These are phyloP conservation scores for Cecidostiba fungosa DNA, from an alignment of 2,888 invertebrate genomes.

Conservation along the genomic window DNA sequence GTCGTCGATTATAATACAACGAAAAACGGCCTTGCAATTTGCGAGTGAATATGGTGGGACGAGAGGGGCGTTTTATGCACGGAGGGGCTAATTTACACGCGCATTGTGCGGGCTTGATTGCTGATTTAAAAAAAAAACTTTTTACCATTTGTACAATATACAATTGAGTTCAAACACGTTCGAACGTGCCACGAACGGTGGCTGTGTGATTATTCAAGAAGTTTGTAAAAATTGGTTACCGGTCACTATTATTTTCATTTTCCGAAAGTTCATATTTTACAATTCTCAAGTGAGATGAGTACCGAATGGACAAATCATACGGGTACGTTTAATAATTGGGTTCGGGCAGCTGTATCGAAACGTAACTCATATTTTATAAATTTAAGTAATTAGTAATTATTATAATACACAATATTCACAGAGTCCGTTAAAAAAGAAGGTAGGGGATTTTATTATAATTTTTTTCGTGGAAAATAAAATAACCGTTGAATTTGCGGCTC, in stretches of 20 bases:
- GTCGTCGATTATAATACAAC: slow-evolving; percentile 63
- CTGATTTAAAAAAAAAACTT: slow-evolving; percentile 68
- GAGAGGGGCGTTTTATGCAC: slow-evolving; percentile 65
- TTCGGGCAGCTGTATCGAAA: slow-evolving; percentile 74
- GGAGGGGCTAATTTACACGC: slow-evolving; percentile 67
- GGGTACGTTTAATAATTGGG: slow-evolving; percentile 58
- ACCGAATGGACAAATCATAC: slow-evolving; percentile 63
- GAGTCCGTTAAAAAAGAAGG: slow-evolving; percentile 76
- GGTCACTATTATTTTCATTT: slow-evolving; percentile 66
- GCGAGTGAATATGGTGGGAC: slow-evolving; percentile 64
- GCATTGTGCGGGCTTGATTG: slow-evolving; percentile 66
- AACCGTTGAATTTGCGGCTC: slow-evolving; percentile 74
- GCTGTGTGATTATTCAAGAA: slow-evolving; percentile 65
- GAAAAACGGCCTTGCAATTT: slow-evolving; percentile 65
- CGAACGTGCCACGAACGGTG: slow-evolving; percentile 73
- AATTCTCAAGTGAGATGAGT: slow-evolving; percentile 64
- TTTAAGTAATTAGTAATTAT: slow-evolving; percentile 79
- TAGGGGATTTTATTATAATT: slow-evolving; percentile 66
- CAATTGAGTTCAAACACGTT: slow-evolving; percentile 76
- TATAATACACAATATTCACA: slow-evolving; percentile 81
- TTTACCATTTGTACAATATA: slow-evolving; percentile 79
- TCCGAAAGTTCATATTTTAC: slow-evolving; percentile 62
- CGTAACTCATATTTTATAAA: slow-evolving; percentile 77
- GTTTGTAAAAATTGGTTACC: slow-evolving; percentile 67
- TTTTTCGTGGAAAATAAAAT: slow-evolving; percentile 72